Evolutionary conservation across 1,140 invertebrate species (phyloP), one percentile per base, ranked within the genome.

Genomic region (Drosophila kepulauana): DNA sequence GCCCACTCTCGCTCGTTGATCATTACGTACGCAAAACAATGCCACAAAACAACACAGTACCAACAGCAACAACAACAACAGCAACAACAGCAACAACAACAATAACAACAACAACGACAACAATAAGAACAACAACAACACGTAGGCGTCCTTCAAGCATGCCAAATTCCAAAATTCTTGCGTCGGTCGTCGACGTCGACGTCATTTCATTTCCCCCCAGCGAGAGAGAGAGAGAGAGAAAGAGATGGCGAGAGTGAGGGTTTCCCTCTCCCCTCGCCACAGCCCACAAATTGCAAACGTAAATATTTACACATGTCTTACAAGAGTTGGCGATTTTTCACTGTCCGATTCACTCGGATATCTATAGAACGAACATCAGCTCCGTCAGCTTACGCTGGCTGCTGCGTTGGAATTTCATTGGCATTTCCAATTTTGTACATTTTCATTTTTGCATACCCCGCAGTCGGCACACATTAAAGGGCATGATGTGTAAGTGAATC

Each of bases 151-250:
- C 82, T 87, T 87, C 82, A 66, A 77, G 72, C 84, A 84, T 88
- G 82, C 84, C 82, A 84, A 88, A 87, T 87, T 87, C 82, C 82
- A 87, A 87, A 87, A 87, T 87, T 87, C 82, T 87, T 87, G 82
- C 82, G 82, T 84, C 82, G 82, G 85, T 87, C 85, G 85, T 80
- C 82, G 82, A 86, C 82, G 76, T 86, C 82, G 67, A 82, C 82
- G 82, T 86, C 82, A 88, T 68, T 82, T 78, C 51, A 45, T 43
- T 8, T 10, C 35, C 35, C 7, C 35, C 35, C 30, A 33, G 30
- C 54, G 38, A 43, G 41, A 38, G 35, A 38, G 8, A 43, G n/a
- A 43, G 11, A n/a, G 41, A 43, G 11, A 3, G n/a, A 43, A 13
- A 43, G 41, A n/a, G n/a, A 43, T 38, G 6, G 35, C 20, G 5